Conservation (phyloP, 2,797 vertebrate genomes). For the Anolis apletophallus region DNA sequence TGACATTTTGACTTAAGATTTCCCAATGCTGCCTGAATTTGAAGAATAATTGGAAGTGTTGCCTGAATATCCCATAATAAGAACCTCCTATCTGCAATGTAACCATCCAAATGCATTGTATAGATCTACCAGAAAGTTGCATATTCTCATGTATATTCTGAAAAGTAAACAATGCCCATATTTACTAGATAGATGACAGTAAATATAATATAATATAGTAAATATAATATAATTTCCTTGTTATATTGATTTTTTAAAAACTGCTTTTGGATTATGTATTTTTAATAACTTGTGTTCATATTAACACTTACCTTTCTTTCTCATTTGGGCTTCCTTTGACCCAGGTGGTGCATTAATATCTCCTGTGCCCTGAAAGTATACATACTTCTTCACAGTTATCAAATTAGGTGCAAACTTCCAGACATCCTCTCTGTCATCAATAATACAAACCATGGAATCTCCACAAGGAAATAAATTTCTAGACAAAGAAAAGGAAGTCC, state of each 20-base stretch:
- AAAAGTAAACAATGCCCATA: not conserved
- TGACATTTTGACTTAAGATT: no score
- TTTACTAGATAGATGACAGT: not conserved
- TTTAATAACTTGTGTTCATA: not conserved
- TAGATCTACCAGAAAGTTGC: not conserved
- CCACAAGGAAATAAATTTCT: slow-evolving; percentile 98
- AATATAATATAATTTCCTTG: not conserved
- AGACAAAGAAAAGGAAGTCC: slow-evolving; percentile 32
- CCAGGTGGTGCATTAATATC: slow-evolving; percentile 95
- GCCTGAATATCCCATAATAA: not conserved
- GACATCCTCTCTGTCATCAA: slow-evolving; percentile 97
- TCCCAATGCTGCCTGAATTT: not conserved
- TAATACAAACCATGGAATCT: slow-evolving; percentile 99
- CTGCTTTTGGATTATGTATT: not conserved
- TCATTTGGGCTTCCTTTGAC: slow-evolving; percentile 85
- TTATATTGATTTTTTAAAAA: not conserved
- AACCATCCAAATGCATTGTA: not conserved
- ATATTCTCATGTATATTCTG: not conserved
- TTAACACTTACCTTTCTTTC: slow-evolving; percentile 83
- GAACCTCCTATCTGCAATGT: not conserved
- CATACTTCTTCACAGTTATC: slow-evolving; percentile 98
- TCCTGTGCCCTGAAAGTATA: slow-evolving; percentile 96
- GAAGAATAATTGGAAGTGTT: not conserved
- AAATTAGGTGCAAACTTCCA: slow-evolving; percentile 99
- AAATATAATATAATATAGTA: no score